Evolutionary conservation across 2,113 vertebrate species (phyloP), one percentile per base, ranked within the genome.

Genomic region (Entomyzon cyanotis): DNA sequence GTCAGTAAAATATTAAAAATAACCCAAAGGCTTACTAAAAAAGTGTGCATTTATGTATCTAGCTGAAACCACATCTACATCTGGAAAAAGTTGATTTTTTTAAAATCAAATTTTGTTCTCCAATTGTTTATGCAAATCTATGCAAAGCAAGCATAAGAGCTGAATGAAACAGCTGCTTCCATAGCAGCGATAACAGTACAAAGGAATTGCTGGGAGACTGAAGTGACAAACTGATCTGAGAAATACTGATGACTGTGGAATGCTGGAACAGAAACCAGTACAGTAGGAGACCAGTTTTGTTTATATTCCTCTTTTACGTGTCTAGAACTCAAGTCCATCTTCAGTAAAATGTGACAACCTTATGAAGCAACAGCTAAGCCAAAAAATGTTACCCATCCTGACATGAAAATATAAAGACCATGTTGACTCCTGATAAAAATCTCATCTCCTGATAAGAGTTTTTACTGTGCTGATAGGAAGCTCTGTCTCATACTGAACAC

Each of bases 131-230:
- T 93, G 92, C 85, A 91, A 90, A 95, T 87, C 63, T 49, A 84
- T 80, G 84, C 91, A 95, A 95, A 90, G 58, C 71, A 94, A 95
- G 79, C 35, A 6, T 7, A 50, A 44, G 27, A 93, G 44, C 30
- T 77, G 87, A 95, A 93, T 83, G 81, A 74, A 90, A 89, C 85
- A 95, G 85, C 90, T 93, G 79, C 88, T 95, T 86, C 92, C 88
- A 30, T n/a, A 84, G 83, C 64, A 94, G 90, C 0, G 4, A 20
- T 75, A 94, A 88, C 10, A 83, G 71, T 3, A 92, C 85, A 95
- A 91, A 94, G 68, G 67, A 87, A 76, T 31, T 83, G 64, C 85
- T 74, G 76, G 90, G 76, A 92, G 75, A 75, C 82, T 56, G 55
- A 90, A 90, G 87, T 47, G 67, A 94, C 94, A 89, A 93, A 83